Evolutionary conservation across 1,140 invertebrate species (phyloP).

Genomic region (Drosophila dunni): DNA sequence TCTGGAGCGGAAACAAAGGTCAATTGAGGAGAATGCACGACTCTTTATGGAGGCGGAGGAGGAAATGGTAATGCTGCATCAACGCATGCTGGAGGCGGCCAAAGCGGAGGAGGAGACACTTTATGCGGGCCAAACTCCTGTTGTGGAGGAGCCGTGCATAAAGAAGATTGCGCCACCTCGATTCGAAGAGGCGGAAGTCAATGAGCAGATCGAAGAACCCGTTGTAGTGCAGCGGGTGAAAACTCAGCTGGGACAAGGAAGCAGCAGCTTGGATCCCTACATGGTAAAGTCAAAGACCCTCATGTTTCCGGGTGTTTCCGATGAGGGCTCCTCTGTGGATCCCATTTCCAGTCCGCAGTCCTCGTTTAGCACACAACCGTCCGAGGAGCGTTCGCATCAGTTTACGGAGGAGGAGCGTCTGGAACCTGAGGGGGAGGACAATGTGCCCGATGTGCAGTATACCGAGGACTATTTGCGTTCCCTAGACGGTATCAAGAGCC

Average conservation of each 20-base stretch:
- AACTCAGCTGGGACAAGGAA: slow-evolving; percentile 72
- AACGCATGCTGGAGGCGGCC: slow-evolving; percentile 52
- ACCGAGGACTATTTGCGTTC: slow-evolving; percentile 85
- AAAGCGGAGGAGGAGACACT: slow-evolving; percentile 47
- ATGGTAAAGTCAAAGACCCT: slow-evolving; percentile 59
- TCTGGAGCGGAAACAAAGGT: slow-evolving; percentile 60
- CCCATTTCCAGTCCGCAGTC: slow-evolving; percentile 74
- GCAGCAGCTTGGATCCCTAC: slow-evolving; percentile 52
- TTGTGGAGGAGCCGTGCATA: slow-evolving; percentile 71
- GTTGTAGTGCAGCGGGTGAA: slow-evolving; percentile 69
- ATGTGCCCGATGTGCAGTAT: slow-evolving; percentile 61
- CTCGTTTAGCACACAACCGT: slow-evolving; percentile 74
- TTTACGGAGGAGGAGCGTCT: slow-evolving; percentile 57
- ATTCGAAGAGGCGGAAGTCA: slow-evolving; percentile 38
- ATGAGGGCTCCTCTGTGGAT: slow-evolving; percentile 77
- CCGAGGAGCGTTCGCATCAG: slow-evolving; percentile 48
- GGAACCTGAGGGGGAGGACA: slow-evolving; percentile 78
- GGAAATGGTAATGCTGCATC: slow-evolving; percentile 77
- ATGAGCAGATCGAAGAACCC: slow-evolving; percentile 30
- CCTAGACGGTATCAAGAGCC: slow-evolving; percentile 87
- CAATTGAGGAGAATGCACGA: slow-evolving; percentile 80
- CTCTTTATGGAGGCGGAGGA: slow-evolving; percentile 79
- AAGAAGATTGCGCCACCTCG: slow-evolving; percentile 58
- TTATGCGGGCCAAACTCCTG: slow-evolving; percentile 60
- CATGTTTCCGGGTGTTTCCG: slow-evolving; percentile 72